Evolutionary conservation across 2,113 vertebrate genomes (phyloP), one percentile per base, ranked within the genome.

Genomic region (Barnardius zonarius): DNA sequence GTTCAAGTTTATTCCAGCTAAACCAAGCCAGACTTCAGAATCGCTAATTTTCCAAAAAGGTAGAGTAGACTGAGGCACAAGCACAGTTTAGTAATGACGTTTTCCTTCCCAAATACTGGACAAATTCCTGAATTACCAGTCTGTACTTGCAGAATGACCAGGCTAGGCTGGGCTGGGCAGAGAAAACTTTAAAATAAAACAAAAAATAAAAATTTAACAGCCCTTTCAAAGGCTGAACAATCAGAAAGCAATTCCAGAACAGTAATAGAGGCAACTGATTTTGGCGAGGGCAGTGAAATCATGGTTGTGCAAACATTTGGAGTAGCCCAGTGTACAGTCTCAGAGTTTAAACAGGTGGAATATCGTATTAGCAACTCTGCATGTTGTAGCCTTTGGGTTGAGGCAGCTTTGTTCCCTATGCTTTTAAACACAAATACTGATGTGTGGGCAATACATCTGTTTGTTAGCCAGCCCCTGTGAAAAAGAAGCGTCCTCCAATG

Each of bases 401-500:
- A 44, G 54, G 49, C 28, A 67, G 24, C 24, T 87, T 63, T 83
- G 35, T 72, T 90, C 44, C 51, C n/a, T 75, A 1, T 64, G 39
- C 46, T 83, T 78, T 64, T 52, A 33, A 64, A 62, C 9, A 41
- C 4, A 2, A 64, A 79, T 92, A 37, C 52, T 94, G 62, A 90
- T 11, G 9, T 46, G 25, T 73, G 46, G 35, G 59, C 35, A 80
- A 92, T 66, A n/a, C 13, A 1, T 96, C 49, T 88, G 69, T 84
- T 69, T 93, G 63, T 64, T 69, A 98, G 95, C 96, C 97, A 86
- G 95, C 94, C 6, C 98, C 98, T 27, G 97, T 99, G 83, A 99
- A 98, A 98, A 99, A 99, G 98, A 99, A 99, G 96, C 98, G 99
- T 31, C 99, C 99, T 69, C 98, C 98, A 8, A 95, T 99, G 97